phyloP scores from a whole-genome alignment of 1,140 invertebrate genomes.

The Polyergus mexicanus region DNA sequence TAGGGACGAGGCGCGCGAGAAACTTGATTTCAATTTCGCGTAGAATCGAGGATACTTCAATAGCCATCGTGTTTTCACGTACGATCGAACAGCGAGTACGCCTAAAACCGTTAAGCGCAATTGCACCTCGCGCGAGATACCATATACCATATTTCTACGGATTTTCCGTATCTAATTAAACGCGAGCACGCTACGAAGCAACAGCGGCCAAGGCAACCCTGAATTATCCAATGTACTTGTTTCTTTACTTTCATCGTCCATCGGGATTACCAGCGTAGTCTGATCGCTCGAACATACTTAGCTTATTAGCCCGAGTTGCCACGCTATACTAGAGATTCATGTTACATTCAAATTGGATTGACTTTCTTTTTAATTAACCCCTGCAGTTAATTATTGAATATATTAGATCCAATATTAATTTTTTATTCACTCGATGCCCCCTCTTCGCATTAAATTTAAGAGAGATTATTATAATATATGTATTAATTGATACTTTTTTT shows the following conservation, averaged over 20 bases:
- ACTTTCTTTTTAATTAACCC: conserved; percentile 12
- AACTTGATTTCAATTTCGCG: conserved; percentile 22
- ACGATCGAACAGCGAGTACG: background rate
- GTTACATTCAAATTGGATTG: conserved; percentile 31
- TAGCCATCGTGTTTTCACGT: background rate
- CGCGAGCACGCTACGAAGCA: conserved; percentile 3
- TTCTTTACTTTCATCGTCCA: conserved; percentile 40
- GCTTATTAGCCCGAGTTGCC: background rate
- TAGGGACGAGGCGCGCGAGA: background rate
- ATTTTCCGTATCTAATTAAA: conserved; percentile 55
- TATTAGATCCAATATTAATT: background rate
- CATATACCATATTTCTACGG: conserved; percentile 22
- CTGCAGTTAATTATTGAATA: background rate
- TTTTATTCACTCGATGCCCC: background rate
- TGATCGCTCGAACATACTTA: background rate
- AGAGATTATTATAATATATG: no score
- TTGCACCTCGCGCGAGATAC: conserved; percentile 21
- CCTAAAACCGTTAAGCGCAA: conserved; percentile 51
- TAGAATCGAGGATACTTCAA: background rate
- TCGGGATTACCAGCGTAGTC: background rate
- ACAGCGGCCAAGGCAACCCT: conserved; percentile 5
- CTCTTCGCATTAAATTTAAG: background rate
- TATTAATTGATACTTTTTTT: background rate
- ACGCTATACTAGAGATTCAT: background rate
- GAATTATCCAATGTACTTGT: conserved; percentile 48